Evolutionary conservation across 2,888 invertebrate species (phyloP), one percentile per base, ranked within the genome.

Genomic region (Mayetiola destructor): DNA sequence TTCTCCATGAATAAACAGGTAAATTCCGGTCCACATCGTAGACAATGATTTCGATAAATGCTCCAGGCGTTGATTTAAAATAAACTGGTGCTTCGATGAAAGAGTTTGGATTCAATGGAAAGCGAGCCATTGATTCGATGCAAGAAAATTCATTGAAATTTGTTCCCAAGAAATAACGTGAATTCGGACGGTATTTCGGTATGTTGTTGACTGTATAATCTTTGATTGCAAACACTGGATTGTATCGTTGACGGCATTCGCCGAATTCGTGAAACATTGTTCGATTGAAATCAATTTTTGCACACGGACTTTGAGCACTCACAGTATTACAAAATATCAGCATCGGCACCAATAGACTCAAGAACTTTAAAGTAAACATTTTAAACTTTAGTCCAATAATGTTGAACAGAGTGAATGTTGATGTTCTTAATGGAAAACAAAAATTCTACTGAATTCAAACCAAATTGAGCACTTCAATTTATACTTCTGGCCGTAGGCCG

Each of bases 281-380:
- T 40, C 40, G 40, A 40, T 40, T 40, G 12, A 40, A 40, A 40
- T 40, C 40, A 16, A 40, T 18, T 40, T 40, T 40, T 9, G 40
- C 18, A 20, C 40, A 40, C 12, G 32, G 32, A 16, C 20, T 3
- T 16, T 40, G 40, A 37, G 37, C 37, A n/a, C 14, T 4, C n/a
- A 12, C n/a, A 14, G n/a, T 5, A 6, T 20, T 20, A 40, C 40
- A 40, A 18, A 40, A 6, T 18, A 37, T 16, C 40, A 40, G 2
- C 18, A 40, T 18, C 16, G 20, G 6, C n/a, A 14, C 8, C n/a
- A n/a, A n/a, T n/a, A n/a, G n/a, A n/a, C n/a, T n/a, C n/a, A n/a
- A n/a, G n/a, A n/a, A n/a, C n/a, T n/a, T n/a, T n/a, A n/a, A n/a
- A n/a, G n/a, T 32, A 9, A 32, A 32, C 32, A 32, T 9, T 32